Conservation (phyloP, 2,797 vertebrate species). For the Cuculus canorus region DNA sequence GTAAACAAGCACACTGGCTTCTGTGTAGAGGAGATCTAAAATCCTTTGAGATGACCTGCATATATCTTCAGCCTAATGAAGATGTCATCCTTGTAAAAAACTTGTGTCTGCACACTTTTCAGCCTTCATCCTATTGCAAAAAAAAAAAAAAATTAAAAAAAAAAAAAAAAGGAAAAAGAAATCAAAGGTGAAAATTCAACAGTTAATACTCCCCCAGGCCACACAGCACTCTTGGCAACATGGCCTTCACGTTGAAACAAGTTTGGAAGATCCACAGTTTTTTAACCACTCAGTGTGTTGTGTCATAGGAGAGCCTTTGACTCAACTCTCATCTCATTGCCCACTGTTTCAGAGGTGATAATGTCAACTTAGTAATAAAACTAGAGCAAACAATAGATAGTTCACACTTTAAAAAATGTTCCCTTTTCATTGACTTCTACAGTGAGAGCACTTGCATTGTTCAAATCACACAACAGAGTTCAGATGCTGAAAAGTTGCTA, state of each 20-base stretch:
- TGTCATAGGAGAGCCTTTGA: background rate
- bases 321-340: background rate
- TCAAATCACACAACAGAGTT: background rate
- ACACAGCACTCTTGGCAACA: background rate
- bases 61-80: conserved; percentile 36
- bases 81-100: conserved; percentile 22
- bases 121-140: background rate
- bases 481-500: background rate
- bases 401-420: background rate
- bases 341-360: conserved; percentile 8
- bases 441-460: background rate
- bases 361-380: conserved; percentile 35
- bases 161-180: background rate
- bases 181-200: background rate
- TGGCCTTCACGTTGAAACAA: background rate
- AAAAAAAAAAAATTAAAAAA: background rate
- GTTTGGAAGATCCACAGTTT: background rate
- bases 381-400: background rate
- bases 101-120: conserved; percentile 1
- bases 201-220: background rate
- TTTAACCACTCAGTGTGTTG: background rate
- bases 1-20: background rate
- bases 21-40: background rate
- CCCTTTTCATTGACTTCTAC: background rate
- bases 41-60: background rate